These are phyloP conservation scores for Hipposideros armiger DNA, from an alignment of 2,113 vertebrate genomes.

Conservation along the genomic window DNA sequence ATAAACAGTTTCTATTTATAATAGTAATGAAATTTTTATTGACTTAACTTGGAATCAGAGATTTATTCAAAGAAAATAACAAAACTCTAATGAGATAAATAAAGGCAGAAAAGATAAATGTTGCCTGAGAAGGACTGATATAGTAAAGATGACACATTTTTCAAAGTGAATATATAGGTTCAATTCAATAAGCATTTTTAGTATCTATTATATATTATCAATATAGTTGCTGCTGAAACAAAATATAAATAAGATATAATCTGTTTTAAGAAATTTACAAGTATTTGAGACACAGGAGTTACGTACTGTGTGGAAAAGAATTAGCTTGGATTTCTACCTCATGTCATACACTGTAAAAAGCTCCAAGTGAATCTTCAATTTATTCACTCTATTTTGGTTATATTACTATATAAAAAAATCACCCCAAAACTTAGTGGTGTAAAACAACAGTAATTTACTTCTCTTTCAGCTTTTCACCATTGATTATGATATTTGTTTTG, in stretches of 20 bases:
- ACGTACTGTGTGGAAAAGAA: not conserved
- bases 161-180: not conserved
- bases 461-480: not conserved
- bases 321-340: not conserved
- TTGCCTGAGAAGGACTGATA: not conserved
- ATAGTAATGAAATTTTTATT: constrained; percentile 6
- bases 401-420: not conserved
- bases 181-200: not conserved
- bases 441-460: not conserved
- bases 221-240: too few relatives aligned
- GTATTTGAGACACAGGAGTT: not conserved
- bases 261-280: not conserved
- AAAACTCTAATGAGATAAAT: not conserved
- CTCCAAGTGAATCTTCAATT: not conserved
- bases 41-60: not conserved
- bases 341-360: not conserved
- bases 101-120: not conserved
- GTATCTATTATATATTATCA: not conserved
- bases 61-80: not conserved
- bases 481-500: not conserved
- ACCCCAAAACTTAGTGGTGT: not conserved
- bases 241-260: not conserved
- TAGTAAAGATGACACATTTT: not conserved
- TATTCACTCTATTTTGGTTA: not conserved
- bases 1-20: not conserved